Conservation (phyloP, 2,888 invertebrate genomes). For the Phania funesta region DNA sequence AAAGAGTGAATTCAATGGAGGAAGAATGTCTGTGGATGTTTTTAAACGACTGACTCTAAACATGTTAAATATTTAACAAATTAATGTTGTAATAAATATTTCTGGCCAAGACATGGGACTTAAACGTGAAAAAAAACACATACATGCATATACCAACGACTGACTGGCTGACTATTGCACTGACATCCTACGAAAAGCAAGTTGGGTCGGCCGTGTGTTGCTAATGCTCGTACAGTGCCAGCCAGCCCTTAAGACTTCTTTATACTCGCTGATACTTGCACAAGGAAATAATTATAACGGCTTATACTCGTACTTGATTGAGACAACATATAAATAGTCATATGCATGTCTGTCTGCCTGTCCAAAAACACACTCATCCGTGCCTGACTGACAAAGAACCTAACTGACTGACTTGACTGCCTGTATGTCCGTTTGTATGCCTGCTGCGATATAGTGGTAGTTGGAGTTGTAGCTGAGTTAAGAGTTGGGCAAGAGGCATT, state of each 20-base stretch:
- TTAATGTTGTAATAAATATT: conserved; percentile 68
- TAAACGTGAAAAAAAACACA: conserved; percentile 46
- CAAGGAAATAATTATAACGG: conserved; percentile 58
- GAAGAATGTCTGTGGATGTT: conserved; percentile 62
- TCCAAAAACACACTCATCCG: conserved; percentile 37
- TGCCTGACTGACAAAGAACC: conserved; percentile 30
- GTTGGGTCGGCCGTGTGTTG: conserved; percentile 2
- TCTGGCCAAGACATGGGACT: conserved; percentile 52
- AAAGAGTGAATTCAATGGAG: conserved; percentile 31
- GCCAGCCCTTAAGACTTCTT: conserved; percentile 44
- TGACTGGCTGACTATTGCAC: conserved; percentile 1
- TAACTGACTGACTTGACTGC: conserved; percentile 16
- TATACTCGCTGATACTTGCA: background rate
- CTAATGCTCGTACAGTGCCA: background rate
- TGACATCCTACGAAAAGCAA: background rate
- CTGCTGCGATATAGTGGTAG: background rate
- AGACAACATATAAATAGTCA: conserved; percentile 63
- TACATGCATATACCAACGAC: background rate
- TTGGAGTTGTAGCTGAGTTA: conserved; percentile 6
- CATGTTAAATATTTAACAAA: conserved; percentile 69
- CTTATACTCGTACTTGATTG: conserved; percentile 63
- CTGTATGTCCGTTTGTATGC: conserved; percentile 5
- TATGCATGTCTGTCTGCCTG: conserved; percentile 21
- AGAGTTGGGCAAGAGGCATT: conserved; percentile 54
- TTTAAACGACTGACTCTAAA: conserved; percentile 65